Conservation (phyloP, 2,888 invertebrate species). For the Tolmerus cingulatus region DNA sequence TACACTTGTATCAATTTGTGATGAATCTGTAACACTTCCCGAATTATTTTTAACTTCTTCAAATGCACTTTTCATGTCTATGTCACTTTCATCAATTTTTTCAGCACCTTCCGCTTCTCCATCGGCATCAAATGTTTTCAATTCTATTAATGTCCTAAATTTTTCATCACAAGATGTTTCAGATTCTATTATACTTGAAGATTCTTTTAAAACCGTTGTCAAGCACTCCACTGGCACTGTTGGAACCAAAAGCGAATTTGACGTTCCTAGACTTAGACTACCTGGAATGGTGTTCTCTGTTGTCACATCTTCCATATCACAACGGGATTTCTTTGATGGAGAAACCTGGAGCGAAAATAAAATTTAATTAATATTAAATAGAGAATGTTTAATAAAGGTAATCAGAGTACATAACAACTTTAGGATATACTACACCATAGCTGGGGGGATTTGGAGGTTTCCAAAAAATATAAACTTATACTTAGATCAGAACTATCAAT, state of each 20-base stretch:
- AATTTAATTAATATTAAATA: neutral
- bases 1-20: conserved; percentile 18
- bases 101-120: neutral
- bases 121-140: neutral
- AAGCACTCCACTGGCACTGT: neutral
- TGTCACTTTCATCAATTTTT: neutral
- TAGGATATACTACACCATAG: too few species aligned
- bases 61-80: neutral
- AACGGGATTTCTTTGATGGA: conserved; percentile 5
- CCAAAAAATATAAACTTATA: neutral
- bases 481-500: too few species aligned
- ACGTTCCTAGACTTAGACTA: conserved; percentile 31
- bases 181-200: conserved; percentile 19
- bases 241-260: neutral
- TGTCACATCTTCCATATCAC: conserved; percentile 5
- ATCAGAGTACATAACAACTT: too few species aligned
- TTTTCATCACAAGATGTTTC: conserved; percentile 23
- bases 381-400: neutral
- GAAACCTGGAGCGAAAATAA: neutral
- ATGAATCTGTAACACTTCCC: neutral
- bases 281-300: conserved; percentile 36
- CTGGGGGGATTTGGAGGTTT: neutral
- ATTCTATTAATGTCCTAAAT: conserved; percentile 11
- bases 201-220: neutral
- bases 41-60: neutral